Base-by-base conservation (phyloP, 1,140 invertebrate species). In the Nymphalis io region DNA sequence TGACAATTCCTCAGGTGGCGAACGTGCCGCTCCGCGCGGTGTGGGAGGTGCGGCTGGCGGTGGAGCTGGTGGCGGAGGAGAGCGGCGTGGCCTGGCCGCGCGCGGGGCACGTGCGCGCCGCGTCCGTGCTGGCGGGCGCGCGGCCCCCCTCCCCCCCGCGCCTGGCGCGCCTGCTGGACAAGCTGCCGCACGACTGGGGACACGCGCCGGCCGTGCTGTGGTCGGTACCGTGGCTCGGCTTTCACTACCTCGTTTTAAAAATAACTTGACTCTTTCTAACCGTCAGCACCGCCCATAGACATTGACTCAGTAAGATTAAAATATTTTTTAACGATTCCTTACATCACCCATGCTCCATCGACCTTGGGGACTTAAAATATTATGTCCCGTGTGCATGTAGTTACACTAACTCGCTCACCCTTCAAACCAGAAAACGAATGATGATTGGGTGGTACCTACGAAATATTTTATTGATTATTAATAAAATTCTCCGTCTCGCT, bases 201-300 rank as follows among this genome's bases (percentile, higher is more conserved):
- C 85, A 89, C 76, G 83, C 70, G 68, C 85, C 87, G 0, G 63
- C 70, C 39, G 76, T 80, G 1, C 60, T 89, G 23, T 89, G 87
- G 87, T 87, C 55, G 74, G 20, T 61, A 20, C n/a, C 15, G 0
- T 6, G 16, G 8, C 16, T 2, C 13, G 20, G n/a, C n/a, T n/a
- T n/a, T n/a, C n/a, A n/a, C 53, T 23, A 27, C 16, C 46, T 18
- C 18, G 0, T n/a, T 1, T 48, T 0, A 16, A 16, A 18, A 48
- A 13, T 13, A 3, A 8, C 42, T 44, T 15, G 15, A 8, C 13
- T 44, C 6, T 12, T 44, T 44, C 42, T 44, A 8, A 39, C 38
- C 13, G 42, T 4, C 5, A 12, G 15, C 11, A 44, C 42, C 42
- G n/a, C n/a, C n/a, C n/a, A n/a, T n/a, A n/a, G n/a, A n/a, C n/a